These are phyloP conservation scores for Eledona agricola DNA, from an alignment of 2,888 invertebrate genomes.

Conservation along the genomic window DNA sequence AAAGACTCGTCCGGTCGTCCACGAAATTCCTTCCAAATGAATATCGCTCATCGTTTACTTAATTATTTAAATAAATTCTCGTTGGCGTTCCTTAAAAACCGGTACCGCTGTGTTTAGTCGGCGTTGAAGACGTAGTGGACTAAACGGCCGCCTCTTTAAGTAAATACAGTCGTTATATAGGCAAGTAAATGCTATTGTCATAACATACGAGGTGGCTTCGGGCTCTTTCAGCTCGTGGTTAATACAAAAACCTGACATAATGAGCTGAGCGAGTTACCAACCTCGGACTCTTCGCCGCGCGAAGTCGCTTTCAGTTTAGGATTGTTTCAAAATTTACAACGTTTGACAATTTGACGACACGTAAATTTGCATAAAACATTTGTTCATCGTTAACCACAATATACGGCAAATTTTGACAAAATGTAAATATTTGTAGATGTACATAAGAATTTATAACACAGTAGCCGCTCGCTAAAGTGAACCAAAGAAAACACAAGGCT, in stretches of 20 bases:
- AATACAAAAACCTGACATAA: conserved; percentile 47
- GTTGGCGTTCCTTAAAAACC: conserved; percentile 29
- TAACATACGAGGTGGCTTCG: conserved; percentile 46
- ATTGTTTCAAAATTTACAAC: too few species aligned
- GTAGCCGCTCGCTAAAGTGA: too few species aligned
- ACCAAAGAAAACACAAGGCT: too few species aligned
- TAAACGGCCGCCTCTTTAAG: conserved; percentile 45
- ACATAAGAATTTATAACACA: too few species aligned
- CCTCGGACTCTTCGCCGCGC: conserved; percentile 38
- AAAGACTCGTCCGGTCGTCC: conserved; percentile 28
- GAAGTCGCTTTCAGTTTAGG: too few species aligned
- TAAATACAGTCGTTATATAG: conserved; percentile 52
- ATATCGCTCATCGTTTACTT: conserved; percentile 37
- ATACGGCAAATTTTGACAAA: too few species aligned
- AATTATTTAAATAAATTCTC: conserved; percentile 38
- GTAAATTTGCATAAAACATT: too few species aligned
- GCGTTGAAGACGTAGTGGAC: conserved; percentile 21
- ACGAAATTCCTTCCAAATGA: conserved; percentile 33
- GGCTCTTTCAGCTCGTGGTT: conserved; percentile 32
- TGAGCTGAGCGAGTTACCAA: conserved; percentile 42
- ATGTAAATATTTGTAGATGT: too few species aligned
- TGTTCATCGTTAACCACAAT: too few species aligned
- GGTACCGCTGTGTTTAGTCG: conserved; percentile 32
- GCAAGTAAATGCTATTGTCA: conserved; percentile 51
- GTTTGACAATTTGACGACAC: too few species aligned